phyloP scores from a whole-genome alignment of 2,113 vertebrate species.

The Nansenia antarctica region DNA sequence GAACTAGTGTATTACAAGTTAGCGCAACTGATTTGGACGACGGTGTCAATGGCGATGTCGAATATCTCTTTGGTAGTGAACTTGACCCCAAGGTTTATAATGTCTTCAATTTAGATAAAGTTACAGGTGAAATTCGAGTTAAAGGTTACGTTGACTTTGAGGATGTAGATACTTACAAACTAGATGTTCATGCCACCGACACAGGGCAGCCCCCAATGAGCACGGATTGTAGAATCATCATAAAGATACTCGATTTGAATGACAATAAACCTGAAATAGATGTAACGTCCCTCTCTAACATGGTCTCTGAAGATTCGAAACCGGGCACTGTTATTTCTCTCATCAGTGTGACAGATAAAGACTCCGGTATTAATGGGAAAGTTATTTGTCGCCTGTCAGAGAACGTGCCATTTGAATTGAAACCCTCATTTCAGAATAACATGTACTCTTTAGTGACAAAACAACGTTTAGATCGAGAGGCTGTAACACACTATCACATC shows the following conservation, averaged over 20 bases:
- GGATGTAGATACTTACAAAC: constrained; percentile 24
- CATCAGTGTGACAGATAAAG: constrained; percentile 66
- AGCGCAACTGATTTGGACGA: constrained; percentile 37
- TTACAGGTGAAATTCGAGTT: constrained; percentile 30
- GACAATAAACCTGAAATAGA: constrained; percentile 64
- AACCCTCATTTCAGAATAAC: constrained; percentile 58
- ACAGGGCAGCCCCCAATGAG: constrained; percentile 20
- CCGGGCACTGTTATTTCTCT: constrained; percentile 65
- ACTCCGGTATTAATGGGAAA: constrained; percentile 69
- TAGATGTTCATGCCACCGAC: constrained; percentile 35
- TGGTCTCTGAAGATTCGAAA: constrained; percentile 60
- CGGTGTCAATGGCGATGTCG: constrained; percentile 37
- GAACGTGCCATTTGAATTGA: constrained; percentile 65
- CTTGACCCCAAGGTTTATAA: constrained; percentile 8
- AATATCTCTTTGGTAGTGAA: constrained; percentile 33
- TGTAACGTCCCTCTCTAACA: constrained; percentile 59
- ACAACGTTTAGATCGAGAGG: constrained; percentile 35
- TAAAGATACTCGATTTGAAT: constrained; percentile 42
- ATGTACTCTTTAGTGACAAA: constrained; percentile 69
- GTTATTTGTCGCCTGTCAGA: constrained; percentile 48
- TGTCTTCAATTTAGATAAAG: constrained; percentile 25
- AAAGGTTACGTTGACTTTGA: constrained; percentile 38
- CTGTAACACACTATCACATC: constrained; percentile 32
- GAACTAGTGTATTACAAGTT: constrained; percentile 14
- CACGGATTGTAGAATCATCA: constrained; percentile 20